Percentiles rank a stretch among this genome's conserved stretches.
Evolutionary conservation across 2,113 vertebrate genomes (phyloP).

Genomic region (Piprites chloris): DNA sequence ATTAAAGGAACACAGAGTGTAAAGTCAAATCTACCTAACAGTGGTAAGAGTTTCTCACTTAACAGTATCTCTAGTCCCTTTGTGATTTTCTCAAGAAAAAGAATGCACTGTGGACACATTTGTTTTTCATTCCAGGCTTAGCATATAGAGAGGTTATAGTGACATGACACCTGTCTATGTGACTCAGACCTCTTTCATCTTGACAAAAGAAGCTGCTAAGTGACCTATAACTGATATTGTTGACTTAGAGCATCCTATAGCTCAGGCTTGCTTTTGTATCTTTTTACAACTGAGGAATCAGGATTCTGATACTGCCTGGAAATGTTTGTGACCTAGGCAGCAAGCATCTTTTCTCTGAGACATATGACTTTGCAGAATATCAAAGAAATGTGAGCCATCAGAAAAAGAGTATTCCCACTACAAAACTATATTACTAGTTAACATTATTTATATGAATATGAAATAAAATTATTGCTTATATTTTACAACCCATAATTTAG

Average conservation of each 20-base stretch:
- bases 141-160: not conserved
- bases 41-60: not conserved
- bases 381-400: not conserved
- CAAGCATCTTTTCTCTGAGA: not conserved
- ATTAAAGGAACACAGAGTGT: not conserved
- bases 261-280: not conserved
- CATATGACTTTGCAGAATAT: not conserved
- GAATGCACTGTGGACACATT: not conserved
- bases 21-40: not conserved
- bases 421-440: not conserved
- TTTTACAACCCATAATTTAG: not conserved
- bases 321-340: not conserved
- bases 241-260: conserved; percentile 20
- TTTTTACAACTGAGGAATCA: not conserved
- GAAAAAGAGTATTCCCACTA: not conserved
- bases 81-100: not conserved
- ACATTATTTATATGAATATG: not conserved
- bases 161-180: not conserved
- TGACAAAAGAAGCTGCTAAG: conserved; percentile 22
- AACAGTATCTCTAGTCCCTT: not conserved
- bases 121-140: conserved; percentile 17
- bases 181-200: not conserved
- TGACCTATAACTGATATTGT: conserved; percentile 27
- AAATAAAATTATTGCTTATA: not conserved
- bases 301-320: not conserved